A percentile compares a stretch with the other conserved stretches of the same genome.
phyloP scores from a whole-genome alignment of 2,113 vertebrate genomes.

The Pteruthius melanotis region DNA sequence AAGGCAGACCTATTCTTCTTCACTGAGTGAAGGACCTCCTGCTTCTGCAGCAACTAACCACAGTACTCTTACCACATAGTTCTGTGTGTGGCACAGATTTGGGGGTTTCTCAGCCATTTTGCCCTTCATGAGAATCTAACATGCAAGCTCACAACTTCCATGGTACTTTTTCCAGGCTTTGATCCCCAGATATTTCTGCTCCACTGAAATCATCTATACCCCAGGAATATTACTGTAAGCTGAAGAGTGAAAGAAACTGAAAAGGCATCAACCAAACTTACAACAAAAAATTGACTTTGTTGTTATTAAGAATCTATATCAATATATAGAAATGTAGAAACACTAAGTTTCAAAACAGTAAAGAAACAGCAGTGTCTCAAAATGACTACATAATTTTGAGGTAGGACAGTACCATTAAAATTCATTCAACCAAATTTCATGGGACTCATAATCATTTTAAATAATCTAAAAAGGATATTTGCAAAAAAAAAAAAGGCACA shows the following conservation, averaged over 20 bases:
- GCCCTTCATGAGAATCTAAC: background rate
- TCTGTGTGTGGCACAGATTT: background rate
- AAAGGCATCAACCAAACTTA: background rate
- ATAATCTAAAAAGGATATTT: background rate
- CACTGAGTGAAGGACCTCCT: background rate
- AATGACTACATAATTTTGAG: background rate
- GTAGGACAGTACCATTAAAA: background rate
- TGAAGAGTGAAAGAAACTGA: background rate
- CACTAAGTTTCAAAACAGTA: too few relatives aligned
- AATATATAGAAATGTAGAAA: background rate
- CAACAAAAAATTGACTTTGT: background rate
- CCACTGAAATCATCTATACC: background rate
- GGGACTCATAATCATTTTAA: background rate
- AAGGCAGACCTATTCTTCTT: background rate
- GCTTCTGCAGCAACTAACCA: background rate
- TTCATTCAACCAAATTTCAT: background rate
- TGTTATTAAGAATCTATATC: background rate
- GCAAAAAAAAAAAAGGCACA: background rate
- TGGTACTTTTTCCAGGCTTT: background rate
- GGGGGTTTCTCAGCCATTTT: background rate
- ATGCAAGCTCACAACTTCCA: background rate
- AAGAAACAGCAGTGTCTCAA: too few relatives aligned
- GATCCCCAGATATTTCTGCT: background rate
- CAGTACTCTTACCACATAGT: background rate
- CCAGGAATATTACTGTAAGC: background rate